Base-by-base conservation (phyloP, 1,140 invertebrate species). In the Bombus pyrosoma region DNA sequence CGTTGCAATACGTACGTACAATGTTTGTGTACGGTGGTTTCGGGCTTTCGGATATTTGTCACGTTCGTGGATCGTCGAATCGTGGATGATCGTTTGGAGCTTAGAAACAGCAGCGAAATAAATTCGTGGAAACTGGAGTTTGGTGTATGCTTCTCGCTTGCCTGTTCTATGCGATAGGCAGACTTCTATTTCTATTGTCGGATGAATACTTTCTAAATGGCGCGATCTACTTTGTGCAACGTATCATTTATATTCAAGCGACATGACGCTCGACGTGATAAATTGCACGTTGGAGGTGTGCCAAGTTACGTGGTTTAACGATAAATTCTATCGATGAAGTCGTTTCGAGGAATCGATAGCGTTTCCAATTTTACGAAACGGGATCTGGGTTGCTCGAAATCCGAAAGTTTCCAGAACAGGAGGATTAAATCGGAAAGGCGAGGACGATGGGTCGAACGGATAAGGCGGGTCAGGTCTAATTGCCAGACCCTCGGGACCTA, bases 391-490 rank as follows among this genome's bases (percentile, higher is more conserved):
- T 12, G 18, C 25, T 25, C 25, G 39, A 86, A 80, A 87, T 80
- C 34, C 34, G 22, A 71, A 81, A 59, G 37, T 62, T 39, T 57
- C 25, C 28, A 13, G 41, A 41, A 0, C 28, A 6, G 22, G 28
- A n/a, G 53, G 85, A 76, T 83, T 79, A 83, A 32, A 32, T 25
- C 10, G 62, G 18, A 68, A 71, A 59, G 64, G 39, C 32, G 53
- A 43, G 18, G 25, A 18, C 66, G 78, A 77, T 72, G 57, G 75
- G 53, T 47, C 53, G 43, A 28, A 72, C 81, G 86, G 89, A 91
- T 89, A 92, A 91, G 81, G 18, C n/a, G 18, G 71, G 64, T 43
- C 72, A 28, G 43, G n/a, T 79, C 87, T 92, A 92, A 92, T 92
- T 91, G 80, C 81, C 28, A n/a, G 75, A 66, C 74, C 69, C 32